Base-by-base conservation (phyloP, 2,797 vertebrate species). In the Xerus rutilus region DNA sequence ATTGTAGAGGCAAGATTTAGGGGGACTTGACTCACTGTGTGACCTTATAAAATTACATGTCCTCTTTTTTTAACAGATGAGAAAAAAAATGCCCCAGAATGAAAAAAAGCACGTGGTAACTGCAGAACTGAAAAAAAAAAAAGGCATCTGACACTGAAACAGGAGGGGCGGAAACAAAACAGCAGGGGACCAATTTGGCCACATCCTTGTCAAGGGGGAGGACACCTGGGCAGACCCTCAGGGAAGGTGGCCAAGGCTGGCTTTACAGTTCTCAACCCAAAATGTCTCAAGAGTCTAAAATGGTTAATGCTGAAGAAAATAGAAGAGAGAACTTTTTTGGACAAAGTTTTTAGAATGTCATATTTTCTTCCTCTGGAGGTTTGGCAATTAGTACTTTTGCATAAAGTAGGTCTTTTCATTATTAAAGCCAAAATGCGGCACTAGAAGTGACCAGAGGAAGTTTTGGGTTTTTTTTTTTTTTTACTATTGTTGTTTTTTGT, bases 381-480 rank as follows among this genome's bases (percentile, higher is more conserved):
- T 81, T 65, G 13, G 14, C 65, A 17, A 17, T 52, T 82, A 39
- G 23, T 83, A 47, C 54, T 86, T 89, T 96, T 94, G 43, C 47
- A 49, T 11, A 43, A 89, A 74, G 28, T 52, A 65, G 39, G 64
- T 23, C 52, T 78, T 93, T 52, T 77, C 45, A 82, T 74, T 54
- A 72, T 89, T 92, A 47, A 89, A 94, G 59, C 81, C 64, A 89
- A 83, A 72, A 9, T 74, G 28, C 32, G 32, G 21, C 3, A 47
- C 76, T 35, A 79, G 28, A 86, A 21, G 62, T 32, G 28, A 84
- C 28, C 35, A 84, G 8, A 18, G 43, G 25, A 73, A 5, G 35
- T 86, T 77, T 82, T 62, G 18, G 4, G 52, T 43, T 32, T 45
- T 30, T 20, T 54, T 18, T 59, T 47, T 32, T 59, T 23, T 21